A percentile compares a stretch with the other conserved stretches of the same genome.
Evolutionary conservation across 37 sponge, comb jelly and placozoan genomes (phyloP).

Genomic region (Agelas oroides): DNA sequence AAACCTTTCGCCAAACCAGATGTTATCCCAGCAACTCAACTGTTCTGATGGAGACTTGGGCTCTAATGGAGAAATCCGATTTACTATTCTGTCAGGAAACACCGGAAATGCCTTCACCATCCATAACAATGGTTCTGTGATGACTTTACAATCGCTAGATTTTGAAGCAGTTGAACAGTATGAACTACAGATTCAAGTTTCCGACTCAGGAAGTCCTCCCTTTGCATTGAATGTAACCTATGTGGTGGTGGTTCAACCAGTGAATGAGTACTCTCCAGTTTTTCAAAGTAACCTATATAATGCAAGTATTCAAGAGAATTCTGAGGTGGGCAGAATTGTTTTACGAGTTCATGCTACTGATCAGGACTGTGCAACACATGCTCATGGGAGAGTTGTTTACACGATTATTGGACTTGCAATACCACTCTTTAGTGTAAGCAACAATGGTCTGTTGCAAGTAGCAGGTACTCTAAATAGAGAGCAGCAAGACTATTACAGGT

Average conservation of each 20-base stretch:
- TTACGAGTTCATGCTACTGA: conserved; percentile 52
- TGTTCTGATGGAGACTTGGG: conserved; percentile 61
- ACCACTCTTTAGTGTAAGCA: conserved; percentile 11
- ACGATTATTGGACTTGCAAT: conserved; percentile 4
- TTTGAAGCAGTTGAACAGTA: conserved; percentile 29
- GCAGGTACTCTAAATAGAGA: conserved; percentile 58
- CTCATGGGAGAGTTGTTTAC: conserved; percentile 3
- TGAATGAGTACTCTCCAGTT: conserved; percentile 46
- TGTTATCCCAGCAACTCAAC: not conserved
- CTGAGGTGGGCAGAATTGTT: conserved; percentile 36
- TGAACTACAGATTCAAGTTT: conserved; percentile 30
- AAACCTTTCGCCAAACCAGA: not conserved
- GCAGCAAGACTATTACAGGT: conserved; percentile 3
- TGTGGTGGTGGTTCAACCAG: conserved; percentile 27
- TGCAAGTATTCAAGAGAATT: conserved; percentile 35
- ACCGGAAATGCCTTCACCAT: not conserved
- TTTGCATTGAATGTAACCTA: not conserved
- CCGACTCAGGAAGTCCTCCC: conserved; percentile 37
- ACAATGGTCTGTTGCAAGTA: conserved; percentile 9
- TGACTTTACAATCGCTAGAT: not conserved
- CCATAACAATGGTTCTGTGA: not conserved
- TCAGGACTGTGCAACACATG: conserved; percentile 35
- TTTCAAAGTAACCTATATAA: conserved; percentile 17
- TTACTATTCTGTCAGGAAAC: conserved; percentile 36
- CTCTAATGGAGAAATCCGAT: conserved; percentile 26